Conservation (phyloP, 2,888 invertebrate species). For the Lasius fuliginosus region DNA sequence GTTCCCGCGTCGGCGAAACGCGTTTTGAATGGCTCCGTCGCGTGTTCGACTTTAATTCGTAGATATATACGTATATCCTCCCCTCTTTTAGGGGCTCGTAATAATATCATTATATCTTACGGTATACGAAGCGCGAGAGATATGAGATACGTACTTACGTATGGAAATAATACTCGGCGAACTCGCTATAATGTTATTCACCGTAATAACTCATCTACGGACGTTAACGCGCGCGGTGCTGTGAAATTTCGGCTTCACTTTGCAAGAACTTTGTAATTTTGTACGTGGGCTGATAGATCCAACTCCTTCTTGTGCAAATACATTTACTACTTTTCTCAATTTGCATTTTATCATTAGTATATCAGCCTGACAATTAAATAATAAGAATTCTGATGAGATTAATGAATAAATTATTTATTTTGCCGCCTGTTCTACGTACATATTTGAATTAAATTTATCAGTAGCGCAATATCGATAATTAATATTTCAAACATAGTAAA, state of each 20-base stretch:
- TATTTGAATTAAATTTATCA: not conserved
- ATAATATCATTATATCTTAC: constrained; percentile 48
- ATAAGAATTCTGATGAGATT: not conserved
- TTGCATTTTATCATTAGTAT: constrained; percentile 35
- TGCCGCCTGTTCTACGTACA: not conserved
- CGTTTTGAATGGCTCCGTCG: not conserved
- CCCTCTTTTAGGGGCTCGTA: constrained; percentile 10
- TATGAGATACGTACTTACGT: constrained; percentile 17
- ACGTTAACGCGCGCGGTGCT: constrained; percentile 34
- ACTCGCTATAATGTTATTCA: constrained; percentile 47
- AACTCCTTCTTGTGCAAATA: not conserved
- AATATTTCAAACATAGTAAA: not conserved
- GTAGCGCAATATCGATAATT: not conserved
- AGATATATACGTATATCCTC: not conserved
- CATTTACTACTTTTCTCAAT: not conserved
- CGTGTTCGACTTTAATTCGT: constrained; percentile 17
- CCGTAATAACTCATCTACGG: constrained; percentile 42
- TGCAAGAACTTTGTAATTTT: constrained; percentile 34
- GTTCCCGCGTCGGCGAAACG: not conserved
- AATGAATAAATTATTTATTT: not conserved
- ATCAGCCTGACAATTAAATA: not conserved
- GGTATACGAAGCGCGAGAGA: constrained; percentile 6
- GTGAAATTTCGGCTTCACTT: constrained; percentile 31
- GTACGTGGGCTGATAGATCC: not conserved
- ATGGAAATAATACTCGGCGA: constrained; percentile 43